These are phyloP conservation scores for Menidia beryllina DNA, from an alignment of 2,113 vertebrate species.

Conservation along the genomic window DNA sequence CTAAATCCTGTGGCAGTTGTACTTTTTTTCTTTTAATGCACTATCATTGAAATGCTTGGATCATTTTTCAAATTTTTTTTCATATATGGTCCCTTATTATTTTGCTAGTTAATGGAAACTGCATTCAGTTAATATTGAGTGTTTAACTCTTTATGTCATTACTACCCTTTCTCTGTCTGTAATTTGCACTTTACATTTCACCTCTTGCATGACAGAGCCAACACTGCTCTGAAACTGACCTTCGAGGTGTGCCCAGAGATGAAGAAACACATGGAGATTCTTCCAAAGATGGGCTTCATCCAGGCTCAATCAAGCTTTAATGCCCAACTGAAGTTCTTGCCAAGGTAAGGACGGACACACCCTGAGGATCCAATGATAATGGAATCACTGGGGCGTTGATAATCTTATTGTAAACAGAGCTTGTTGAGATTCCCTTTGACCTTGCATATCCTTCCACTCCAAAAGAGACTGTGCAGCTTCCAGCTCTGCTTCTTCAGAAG, in stretches of 20 bases:
- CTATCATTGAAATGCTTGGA: neutral
- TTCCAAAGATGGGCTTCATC: conserved; percentile 87
- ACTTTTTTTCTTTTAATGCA: neutral
- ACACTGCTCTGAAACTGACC: conserved; percentile 81
- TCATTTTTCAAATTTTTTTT: neutral
- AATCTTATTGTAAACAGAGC: conserved; percentile 57
- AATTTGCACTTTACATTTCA: conserved; percentile 3
- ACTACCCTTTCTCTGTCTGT: neutral
- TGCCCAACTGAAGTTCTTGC: conserved; percentile 89
- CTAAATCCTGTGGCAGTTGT: neutral
- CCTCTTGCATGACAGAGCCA: conserved; percentile 82
- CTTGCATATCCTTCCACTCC: conserved; percentile 38
- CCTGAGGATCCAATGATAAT: conserved; percentile 51
- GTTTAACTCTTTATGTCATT: neutral
- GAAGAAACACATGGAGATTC: conserved; percentile 88
- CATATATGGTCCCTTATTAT: neutral
- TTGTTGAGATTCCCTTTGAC: conserved; percentile 57
- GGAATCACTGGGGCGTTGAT: conserved; percentile 49
- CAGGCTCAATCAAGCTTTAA: conserved; percentile 86
- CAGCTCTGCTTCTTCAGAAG: neutral
- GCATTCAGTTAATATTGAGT: neutral
- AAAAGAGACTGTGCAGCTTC: conserved; percentile 17
- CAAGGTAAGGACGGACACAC: conserved; percentile 84
- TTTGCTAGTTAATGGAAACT: neutral
- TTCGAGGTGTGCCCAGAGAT: conserved; percentile 89